Base-by-base conservation (phyloP, 2,113 vertebrate genomes). In the Microcebus murinus region DNA sequence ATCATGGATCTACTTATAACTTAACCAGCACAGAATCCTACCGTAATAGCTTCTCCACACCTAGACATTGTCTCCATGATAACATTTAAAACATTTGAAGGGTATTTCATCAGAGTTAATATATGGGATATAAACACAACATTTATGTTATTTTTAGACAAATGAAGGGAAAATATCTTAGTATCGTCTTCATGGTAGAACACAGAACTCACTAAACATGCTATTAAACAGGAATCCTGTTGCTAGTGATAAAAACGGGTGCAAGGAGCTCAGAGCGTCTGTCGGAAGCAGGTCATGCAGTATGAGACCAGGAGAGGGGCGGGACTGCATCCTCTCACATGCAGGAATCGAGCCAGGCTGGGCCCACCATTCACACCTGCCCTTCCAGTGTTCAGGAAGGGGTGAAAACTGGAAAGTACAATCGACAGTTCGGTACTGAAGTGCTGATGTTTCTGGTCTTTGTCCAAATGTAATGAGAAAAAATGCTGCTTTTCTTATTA, bases 231-330 rank as follows among this genome's bases (percentile, higher is more conserved):
- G 96, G 97, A 98, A 96, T 96, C 97, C 83, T 96, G 10, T 29
- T 97, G 98, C 97, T 97, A 97, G 61, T 76, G 48, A 87, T 94
- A 94, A 84, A 73, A 83, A 97, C n/a, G 93, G 90, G 90, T 48
- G 89, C 67, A 17, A 97, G 95, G 70, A 87, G 87, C 97, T 95
- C 97, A 90, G 97, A 77, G 25, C 68, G 91, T 95, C 97, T 74
- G 50, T 95, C 95, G 29, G 97, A 97, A 98, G 98, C 98, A 97
- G 68, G 31, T 84, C 98, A 98, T 98, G 98, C 98, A 98, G 77
- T 87, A 91, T 36, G 50, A 98, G 95, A 90, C 97, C 97, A 92
- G 3, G 27, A 57, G 68, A 45, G 70, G 95, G 67, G 27, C 3
- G 42, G 70, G 50, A 21, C n/a, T n/a, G n/a, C 73, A 13, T 97